Conservation (phyloP, 37 sponge, comb jelly and placozoan genomes). For the Mnemiopsis leidyi region DNA sequence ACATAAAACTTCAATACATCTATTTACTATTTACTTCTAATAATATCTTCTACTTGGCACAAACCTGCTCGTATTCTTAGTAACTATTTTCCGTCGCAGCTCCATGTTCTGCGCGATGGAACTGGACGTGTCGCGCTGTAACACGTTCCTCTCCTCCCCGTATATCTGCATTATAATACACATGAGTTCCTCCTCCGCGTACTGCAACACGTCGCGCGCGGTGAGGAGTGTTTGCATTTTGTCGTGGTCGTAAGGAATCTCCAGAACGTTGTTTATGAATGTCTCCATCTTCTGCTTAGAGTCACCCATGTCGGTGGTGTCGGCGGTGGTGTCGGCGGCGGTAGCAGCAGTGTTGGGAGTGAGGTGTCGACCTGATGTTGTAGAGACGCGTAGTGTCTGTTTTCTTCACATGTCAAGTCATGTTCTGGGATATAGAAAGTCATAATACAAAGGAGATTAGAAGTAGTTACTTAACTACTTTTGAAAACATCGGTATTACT, state of each 20-base stretch:
- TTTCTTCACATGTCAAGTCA: no score
- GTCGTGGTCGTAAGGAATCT: constrained; percentile 17
- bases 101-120: not conserved
- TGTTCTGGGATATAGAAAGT: no score
- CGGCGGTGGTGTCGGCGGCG: no score
- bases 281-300: constrained; percentile 4
- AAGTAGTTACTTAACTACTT: no score
- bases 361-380: no score
- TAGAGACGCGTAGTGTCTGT: no score
- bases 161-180: not conserved
- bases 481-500: no score
- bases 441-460: no score
- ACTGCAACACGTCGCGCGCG: not conserved
- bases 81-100: not conserved
- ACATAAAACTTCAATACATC: no score
- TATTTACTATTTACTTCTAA: no score
- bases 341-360: no score
- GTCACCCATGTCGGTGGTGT: constrained; percentile 19
- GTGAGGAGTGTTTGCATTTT: not conserved
- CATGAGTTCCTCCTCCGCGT: constrained; percentile 33
- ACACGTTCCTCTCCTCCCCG: not conserved
- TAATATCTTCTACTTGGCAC: no score
- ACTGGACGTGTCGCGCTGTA: not conserved
- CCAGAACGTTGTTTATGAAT: constrained; percentile 35
- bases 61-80: not conserved